phyloP scores from a whole-genome alignment of 2,113 vertebrate genomes.

The Cyphotilapia sp. region DNA sequence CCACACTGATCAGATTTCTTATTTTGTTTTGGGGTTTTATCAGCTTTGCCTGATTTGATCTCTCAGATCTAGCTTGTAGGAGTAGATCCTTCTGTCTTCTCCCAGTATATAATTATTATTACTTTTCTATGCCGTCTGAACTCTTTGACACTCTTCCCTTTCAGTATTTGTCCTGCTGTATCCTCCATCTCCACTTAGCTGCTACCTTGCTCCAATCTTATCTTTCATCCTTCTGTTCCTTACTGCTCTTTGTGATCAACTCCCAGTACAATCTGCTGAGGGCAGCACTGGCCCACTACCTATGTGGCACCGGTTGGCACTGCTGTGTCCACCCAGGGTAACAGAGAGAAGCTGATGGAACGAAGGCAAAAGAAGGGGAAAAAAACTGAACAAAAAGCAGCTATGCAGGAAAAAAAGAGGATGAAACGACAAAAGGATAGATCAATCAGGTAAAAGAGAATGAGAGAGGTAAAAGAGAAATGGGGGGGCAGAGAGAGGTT shows the following conservation, averaged over 20 bases:
- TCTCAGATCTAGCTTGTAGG: background rate
- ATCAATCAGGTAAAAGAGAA: constrained; percentile 22
- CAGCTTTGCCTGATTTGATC: background rate
- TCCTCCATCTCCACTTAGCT: background rate
- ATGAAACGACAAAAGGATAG: constrained; percentile 20
- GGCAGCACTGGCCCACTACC: constrained; percentile 12
- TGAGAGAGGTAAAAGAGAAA: constrained; percentile 13
- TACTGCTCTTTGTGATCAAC: constrained; percentile 28
- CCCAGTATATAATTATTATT: background rate
- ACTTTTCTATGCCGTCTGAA: background rate
- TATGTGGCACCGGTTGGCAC: background rate
- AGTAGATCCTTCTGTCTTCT: background rate
- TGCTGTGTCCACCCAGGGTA: constrained; percentile 25
- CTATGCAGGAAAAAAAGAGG: constrained; percentile 11
- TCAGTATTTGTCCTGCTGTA: background rate
- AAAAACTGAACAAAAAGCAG: constrained; percentile 9
- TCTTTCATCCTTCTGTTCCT: background rate
- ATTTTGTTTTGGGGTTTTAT: background rate
- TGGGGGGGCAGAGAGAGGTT: background rate
- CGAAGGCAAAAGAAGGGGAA: background rate
- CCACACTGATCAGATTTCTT: background rate
- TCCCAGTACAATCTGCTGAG: constrained; percentile 34
- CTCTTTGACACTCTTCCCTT: background rate
- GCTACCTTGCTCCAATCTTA: background rate
- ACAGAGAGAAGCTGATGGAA: background rate